Percentiles rank a stretch among this genome's conserved stretches.
These are phyloP conservation scores for Parasteatoda lunata DNA, from an alignment of 2,888 invertebrate species.

Conservation along the genomic window DNA sequence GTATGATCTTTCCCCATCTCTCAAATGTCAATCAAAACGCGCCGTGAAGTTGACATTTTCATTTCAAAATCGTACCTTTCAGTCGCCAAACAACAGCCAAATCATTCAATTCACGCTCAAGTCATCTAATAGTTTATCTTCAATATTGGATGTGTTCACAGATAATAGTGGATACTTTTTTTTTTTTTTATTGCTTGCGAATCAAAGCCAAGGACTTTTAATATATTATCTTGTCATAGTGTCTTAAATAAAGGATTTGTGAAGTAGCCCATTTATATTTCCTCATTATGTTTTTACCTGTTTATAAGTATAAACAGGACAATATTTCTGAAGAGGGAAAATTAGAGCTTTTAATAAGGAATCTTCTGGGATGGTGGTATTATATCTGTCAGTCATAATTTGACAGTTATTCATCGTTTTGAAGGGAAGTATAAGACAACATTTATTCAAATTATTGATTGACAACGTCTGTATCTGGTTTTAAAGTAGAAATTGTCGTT, in stretches of 20 bases:
- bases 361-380: slow-evolving; percentile 19
- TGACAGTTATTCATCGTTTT: slow-evolving; percentile 22
- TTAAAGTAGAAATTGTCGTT: slow-evolving; percentile 48
- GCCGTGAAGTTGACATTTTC: not conserved
- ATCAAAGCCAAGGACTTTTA: slow-evolving; percentile 47
- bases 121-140: no score
- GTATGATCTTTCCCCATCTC: not conserved
- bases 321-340: slow-evolving; percentile 23
- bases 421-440: slow-evolving; percentile 37
- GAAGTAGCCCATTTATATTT: slow-evolving; percentile 24
- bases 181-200: not conserved
- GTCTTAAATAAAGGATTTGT: slow-evolving; percentile 38
- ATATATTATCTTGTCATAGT: slow-evolving; percentile 62
- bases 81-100: not conserved
- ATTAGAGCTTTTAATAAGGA: not conserved
- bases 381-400: slow-evolving; percentile 54
- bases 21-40: slow-evolving; percentile 6
- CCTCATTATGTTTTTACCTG: slow-evolving; percentile 55
- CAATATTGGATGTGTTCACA: no score
- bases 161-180: not conserved
- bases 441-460: slow-evolving; percentile 38
- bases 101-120: no score
- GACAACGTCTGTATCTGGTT: slow-evolving; percentile 48
- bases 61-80: slow-evolving; percentile 32
- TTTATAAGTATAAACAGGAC: slow-evolving; percentile 42